Conservation (phyloP, 2,888 invertebrate species). For the Drosophila mettleri region DNA sequence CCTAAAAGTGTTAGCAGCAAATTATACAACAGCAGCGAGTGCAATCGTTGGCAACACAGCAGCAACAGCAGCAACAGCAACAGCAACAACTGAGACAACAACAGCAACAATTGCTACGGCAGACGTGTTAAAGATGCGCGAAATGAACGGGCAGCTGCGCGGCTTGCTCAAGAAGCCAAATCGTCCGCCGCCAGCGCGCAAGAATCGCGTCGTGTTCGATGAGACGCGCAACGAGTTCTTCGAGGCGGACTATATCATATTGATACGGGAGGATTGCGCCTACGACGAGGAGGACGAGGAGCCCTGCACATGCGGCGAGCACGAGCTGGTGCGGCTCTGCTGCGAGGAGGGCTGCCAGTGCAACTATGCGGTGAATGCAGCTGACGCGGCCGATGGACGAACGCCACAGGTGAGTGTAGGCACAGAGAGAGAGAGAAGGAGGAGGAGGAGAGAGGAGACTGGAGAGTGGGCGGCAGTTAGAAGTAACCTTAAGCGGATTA, state of each 20-base stretch:
- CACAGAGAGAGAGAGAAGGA: neutral
- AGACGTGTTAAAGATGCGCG: conserved; percentile 82
- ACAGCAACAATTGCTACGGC: conserved; percentile 6
- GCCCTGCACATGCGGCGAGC: conserved; percentile 90
- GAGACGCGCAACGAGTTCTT: conserved; percentile 96
- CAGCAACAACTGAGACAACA: conserved; percentile 8
- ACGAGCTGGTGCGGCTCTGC: conserved; percentile 88
- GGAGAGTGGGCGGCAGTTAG: neutral
- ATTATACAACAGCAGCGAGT: conserved; percentile 28
- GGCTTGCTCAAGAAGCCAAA: conserved; percentile 90
- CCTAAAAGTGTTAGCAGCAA: conserved; percentile 33
- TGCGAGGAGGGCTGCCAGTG: conserved; percentile 89
- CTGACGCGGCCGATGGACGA: conserved; percentile 63
- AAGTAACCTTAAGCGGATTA: conserved; percentile 48
- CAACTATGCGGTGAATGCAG: conserved; percentile 84
- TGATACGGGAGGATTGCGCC: conserved; percentile 94
- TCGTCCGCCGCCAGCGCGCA: conserved; percentile 88
- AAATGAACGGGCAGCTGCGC: conserved; percentile 85
- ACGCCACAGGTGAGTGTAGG: conserved; percentile 84
- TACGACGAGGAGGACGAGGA: conserved; percentile 92
- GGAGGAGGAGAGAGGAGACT: neutral
- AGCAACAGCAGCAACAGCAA: conserved; percentile 5
- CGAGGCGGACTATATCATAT: conserved; percentile 95
- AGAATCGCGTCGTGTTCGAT: conserved; percentile 94
- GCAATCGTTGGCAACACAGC: conserved; percentile 16